Evolutionary conservation across 2,888 invertebrate genomes (phyloP), one percentile per base, ranked within the genome.

Genomic region (Myopa testacea): DNA sequence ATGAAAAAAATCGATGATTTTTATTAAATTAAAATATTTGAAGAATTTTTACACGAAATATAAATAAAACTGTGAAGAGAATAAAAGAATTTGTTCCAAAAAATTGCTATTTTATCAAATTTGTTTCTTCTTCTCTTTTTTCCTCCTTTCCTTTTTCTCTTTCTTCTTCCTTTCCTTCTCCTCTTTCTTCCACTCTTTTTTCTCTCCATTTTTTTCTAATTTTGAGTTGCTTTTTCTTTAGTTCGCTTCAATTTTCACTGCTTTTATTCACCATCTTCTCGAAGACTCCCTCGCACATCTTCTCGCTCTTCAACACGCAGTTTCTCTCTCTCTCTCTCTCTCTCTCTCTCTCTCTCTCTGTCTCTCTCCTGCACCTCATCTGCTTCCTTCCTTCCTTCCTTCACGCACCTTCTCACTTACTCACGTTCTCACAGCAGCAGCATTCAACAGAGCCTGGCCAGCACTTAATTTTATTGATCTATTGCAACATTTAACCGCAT

Each of bases 401-500:
- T 3, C 45, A 45, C 45, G 45, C 45, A 45, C 45, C 45, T 45
- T 10, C 26, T 26, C 26, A 26, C 26, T 1, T 26, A 26, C 26
- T 26, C 26, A 26, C 26, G 26, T 26, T 26, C 26, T 26, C 26
- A 26, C 26, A 26, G 26, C 26, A 26, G 26, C 26, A 26, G 3
- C 45, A 8, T 3, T 45, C 45, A 26, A 3, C 45, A 55, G 10
- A 4, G 16, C 55, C 55, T 10, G 10, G 55, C 55, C 1, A 12
- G 16, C 55, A 12, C n/a, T 55, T 55, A 1, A 26, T 62, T 62
- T 62, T 68, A 58, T 75, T 75, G 68, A 75, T 65, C 19, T 40
- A 75, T 68, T 68, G 75, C 58, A 55, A 65, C 58, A 75, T 75
- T 75, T 75, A 68, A 75, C 58, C 68, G 26, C 38, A 26, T 19